Conservation (phyloP, 2,888 invertebrate genomes). For the Tenthredo scrophulariae region DNA sequence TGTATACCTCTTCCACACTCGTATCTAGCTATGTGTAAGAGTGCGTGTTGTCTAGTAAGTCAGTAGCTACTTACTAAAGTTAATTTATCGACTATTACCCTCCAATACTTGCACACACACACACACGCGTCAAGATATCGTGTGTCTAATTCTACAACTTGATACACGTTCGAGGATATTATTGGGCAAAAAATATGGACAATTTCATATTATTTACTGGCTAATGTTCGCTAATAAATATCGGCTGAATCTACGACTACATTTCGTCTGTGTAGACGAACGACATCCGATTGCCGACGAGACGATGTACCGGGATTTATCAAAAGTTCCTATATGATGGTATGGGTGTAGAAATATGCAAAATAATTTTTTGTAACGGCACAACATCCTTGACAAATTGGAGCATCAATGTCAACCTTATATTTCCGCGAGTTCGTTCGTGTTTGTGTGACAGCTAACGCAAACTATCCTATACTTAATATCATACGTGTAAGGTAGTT, state of each 20-base stretch:
- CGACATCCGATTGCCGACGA: neutral
- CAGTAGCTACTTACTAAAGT: neutral
- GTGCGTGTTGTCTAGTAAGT: neutral
- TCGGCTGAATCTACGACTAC: neutral
- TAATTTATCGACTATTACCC: conserved; percentile 11
- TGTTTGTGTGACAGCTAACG: conserved; percentile 2
- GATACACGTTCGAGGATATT: neutral
- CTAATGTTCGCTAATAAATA: conserved; percentile 13
- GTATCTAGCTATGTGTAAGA: neutral
- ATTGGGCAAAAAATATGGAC: neutral
- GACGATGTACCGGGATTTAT: neutral
- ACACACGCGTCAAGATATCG: neutral
- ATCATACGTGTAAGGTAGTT: neutral
- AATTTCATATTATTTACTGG: neutral
- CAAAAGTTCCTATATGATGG: neutral
- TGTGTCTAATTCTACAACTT: neutral
- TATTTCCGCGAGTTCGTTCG: neutral
- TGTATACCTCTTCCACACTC: neutral
- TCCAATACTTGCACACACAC: neutral
- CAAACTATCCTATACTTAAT: neutral
- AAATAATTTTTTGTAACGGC: conserved; percentile 35
- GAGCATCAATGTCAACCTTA: conserved; percentile 35
- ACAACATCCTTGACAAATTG: conserved; percentile 47
- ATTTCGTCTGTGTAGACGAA: neutral
- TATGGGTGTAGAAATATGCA: neutral